Percentiles rank a stretch among this genome's conserved stretches.
These are phyloP conservation scores for Acrossocheilus wenchowensis DNA, from an alignment of 2,797 vertebrate genomes.

Conservation along the genomic window DNA sequence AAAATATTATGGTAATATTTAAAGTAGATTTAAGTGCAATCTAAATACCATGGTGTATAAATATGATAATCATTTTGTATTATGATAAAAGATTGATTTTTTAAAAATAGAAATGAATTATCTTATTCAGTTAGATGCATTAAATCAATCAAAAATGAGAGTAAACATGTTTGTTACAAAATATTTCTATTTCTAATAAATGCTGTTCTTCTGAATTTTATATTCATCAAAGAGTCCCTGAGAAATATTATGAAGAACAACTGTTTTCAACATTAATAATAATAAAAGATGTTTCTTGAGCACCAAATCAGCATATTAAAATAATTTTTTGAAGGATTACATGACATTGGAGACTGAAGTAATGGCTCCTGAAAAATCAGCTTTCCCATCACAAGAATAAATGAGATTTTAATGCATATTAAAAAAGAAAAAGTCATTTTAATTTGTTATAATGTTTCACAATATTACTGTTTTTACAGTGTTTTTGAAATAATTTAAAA, in stretches of 20 bases:
- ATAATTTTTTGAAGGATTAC: neutral
- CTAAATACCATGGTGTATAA: neutral
- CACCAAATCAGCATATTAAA: neutral
- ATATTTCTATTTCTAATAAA: neutral
- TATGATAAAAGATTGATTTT: neutral
- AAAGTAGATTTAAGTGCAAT: too few species aligned
- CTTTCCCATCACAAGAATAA: neutral
- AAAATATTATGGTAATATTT: neutral
- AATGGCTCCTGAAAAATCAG: neutral
- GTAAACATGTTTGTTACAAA: neutral
- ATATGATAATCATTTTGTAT: neutral
- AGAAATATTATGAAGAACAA: neutral
- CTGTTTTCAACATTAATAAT: neutral
- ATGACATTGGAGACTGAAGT: neutral
- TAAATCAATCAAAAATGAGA: neutral
- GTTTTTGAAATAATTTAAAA: neutral
- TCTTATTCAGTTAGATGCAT: neutral
- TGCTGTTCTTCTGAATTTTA: neutral
- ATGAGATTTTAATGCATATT: neutral
- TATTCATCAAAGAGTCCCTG: neutral
- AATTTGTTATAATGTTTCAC: neutral
- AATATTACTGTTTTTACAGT: neutral
- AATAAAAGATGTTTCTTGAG: neutral
- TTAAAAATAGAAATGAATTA: neutral
- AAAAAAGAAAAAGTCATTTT: neutral